These are phyloP conservation scores for Poecilia picta DNA, from an alignment of 2,797 vertebrate species.

Conservation along the genomic window DNA sequence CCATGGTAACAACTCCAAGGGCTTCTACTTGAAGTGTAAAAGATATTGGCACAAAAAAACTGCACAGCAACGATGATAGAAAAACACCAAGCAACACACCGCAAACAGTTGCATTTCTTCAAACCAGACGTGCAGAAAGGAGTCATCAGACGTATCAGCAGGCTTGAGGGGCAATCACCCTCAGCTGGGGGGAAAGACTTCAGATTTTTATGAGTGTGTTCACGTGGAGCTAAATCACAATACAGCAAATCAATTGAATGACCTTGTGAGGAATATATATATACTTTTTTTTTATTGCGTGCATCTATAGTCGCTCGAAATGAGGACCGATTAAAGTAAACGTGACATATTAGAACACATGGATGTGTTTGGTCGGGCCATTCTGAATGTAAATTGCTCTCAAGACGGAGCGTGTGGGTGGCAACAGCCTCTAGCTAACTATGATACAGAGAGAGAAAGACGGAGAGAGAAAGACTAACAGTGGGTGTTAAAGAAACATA, in stretches of 20 bases:
- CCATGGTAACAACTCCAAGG: constrained; percentile 90
- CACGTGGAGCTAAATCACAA: constrained; percentile 15
- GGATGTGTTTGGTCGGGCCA: constrained; percentile 63
- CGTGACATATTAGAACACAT: constrained; percentile 50
- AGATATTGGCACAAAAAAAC: constrained; percentile 64
- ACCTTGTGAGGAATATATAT: constrained; percentile 3
- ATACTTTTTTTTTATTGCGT: not conserved
- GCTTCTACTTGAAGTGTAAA: constrained; percentile 78
- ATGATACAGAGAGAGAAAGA: constrained; percentile 73
- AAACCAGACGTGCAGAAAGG: constrained; percentile 1
- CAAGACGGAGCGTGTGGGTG: constrained; percentile 78
- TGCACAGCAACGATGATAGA: constrained; percentile 54
- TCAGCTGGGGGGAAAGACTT: constrained; percentile 28
- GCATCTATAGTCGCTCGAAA: constrained; percentile 20
- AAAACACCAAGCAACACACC: constrained; percentile 25
- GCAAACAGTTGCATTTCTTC: constrained; percentile 24
- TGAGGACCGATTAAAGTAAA: constrained; percentile 46
- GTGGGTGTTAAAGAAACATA: constrained; percentile 75
- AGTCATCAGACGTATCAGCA: constrained; percentile 19
- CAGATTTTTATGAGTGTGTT: constrained; percentile 7
- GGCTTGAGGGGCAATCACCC: constrained; percentile 14
- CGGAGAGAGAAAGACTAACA: constrained; percentile 70
- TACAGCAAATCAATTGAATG: constrained; percentile 14
- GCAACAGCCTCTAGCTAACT: constrained; percentile 78
- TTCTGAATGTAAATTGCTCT: constrained; percentile 81